Conservation (phyloP, 2,888 invertebrate species). For the Mamestra brassicae region DNA sequence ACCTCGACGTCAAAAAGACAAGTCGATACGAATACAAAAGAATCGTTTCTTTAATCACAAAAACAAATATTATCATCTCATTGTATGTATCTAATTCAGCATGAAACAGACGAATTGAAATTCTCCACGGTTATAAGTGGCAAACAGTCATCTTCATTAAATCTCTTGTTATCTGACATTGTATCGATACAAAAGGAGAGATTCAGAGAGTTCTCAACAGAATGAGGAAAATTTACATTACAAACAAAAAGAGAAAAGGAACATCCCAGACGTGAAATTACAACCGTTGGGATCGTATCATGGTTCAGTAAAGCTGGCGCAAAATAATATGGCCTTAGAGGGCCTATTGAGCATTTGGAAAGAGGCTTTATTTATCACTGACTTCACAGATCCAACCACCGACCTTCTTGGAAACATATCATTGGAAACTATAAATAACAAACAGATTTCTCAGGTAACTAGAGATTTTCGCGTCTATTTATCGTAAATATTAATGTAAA, state of each 20-base stretch:
- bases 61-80: conserved; percentile 56
- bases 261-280: conserved; percentile 81
- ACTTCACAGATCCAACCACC: conserved; percentile 68
- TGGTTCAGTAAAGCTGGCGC: conserved; percentile 69
- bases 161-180: conserved; percentile 81
- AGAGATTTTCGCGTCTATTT: conserved; percentile 1
- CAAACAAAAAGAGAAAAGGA: conserved; percentile 81
- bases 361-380: conserved; percentile 76
- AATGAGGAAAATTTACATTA: conserved; percentile 83
- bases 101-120: conserved; percentile 75
- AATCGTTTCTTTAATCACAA: conserved; percentile 30
- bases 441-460: conserved; percentile 26
- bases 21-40: conserved; percentile 3
- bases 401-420: conserved; percentile 62
- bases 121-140: conserved; percentile 73
- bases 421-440: conserved; percentile 51
- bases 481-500: conserved; percentile 16
- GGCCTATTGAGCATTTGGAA: conserved; percentile 68
- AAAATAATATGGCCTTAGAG: conserved; percentile 76
- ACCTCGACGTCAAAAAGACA: conserved; percentile 13
- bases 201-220: conserved; percentile 77
- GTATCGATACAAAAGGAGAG: conserved; percentile 80
- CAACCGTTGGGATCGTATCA: conserved; percentile 74
- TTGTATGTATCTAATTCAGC: conserved; percentile 75
- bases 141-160: conserved; percentile 78